Percentiles rank a stretch among this genome's conserved stretches.
Evolutionary conservation across 2,113 vertebrate species (phyloP).

Genomic region (Chaetura pelagica): DNA sequence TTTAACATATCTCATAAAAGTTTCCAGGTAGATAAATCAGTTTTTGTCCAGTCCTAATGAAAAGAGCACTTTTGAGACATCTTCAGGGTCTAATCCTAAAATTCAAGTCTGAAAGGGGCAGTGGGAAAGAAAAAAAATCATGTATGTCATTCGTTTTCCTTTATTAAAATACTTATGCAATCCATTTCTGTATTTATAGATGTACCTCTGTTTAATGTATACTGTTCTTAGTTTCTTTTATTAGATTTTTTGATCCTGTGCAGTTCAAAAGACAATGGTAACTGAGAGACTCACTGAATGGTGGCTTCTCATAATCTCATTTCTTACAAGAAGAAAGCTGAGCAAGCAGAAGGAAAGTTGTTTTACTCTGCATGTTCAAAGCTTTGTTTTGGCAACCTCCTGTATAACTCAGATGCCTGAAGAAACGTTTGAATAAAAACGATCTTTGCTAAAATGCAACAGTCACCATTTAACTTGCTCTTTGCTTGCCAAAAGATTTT

Average conservation of each 20-base stretch:
- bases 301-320: neutral
- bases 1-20: neutral
- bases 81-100: neutral
- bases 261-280: neutral
- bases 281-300: neutral
- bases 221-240: neutral
- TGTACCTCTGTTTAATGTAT: neutral
- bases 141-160: neutral
- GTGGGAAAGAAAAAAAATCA: neutral
- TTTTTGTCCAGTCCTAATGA: neutral
- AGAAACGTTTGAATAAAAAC: neutral
- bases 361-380: neutral
- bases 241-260: neutral
- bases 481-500: conserved; percentile 18
- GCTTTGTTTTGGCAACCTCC: neutral
- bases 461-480: neutral
- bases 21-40: neutral
- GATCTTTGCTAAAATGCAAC: neutral
- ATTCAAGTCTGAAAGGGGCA: neutral
- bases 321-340: neutral
- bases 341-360: neutral
- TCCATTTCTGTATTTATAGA: neutral
- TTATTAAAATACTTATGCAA: neutral
- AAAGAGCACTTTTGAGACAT: neutral
- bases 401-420: neutral